Conservation (phyloP, 2,113 vertebrate species). For the Crotophaga sulcirostris region DNA sequence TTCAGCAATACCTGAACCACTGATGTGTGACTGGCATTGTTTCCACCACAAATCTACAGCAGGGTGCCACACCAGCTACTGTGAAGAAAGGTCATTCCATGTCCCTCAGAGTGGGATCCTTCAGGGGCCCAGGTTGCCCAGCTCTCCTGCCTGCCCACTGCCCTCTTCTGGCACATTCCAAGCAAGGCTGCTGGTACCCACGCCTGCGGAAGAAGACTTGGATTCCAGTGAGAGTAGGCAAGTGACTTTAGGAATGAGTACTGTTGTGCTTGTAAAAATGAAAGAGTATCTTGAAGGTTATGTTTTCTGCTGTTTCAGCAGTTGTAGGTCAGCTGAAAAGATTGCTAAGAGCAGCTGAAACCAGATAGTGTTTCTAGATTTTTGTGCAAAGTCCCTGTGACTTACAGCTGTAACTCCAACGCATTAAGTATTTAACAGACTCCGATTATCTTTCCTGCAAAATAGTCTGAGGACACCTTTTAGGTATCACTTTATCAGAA, state of each 20-base stretch:
- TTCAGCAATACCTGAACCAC: neutral
- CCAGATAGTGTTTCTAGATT: neutral
- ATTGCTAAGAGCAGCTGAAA: slow-evolving; percentile 12
- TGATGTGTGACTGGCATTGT: neutral
- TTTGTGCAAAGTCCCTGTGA: neutral
- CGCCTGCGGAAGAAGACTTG: neutral
- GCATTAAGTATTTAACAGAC: neutral
- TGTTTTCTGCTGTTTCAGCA: neutral
- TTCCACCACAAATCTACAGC: neutral
- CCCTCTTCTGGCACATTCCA: neutral
- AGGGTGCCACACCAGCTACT: accelerated
- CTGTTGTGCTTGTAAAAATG: neutral
- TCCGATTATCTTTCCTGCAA: neutral
- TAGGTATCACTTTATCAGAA: neutral
- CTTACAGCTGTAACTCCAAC: neutral
- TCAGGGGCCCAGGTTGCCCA: neutral
- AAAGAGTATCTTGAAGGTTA: neutral
- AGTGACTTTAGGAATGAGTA: neutral
- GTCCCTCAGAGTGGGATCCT: neutral
- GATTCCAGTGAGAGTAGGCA: neutral
- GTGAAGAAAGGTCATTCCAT: neutral
- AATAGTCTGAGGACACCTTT: neutral
- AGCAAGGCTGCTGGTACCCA: neutral
- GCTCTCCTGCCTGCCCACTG: neutral
- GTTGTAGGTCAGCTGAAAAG: slow-evolving; percentile 6